phyloP scores from a whole-genome alignment of 2,888 invertebrate genomes.

The Phortica okadai region DNA sequence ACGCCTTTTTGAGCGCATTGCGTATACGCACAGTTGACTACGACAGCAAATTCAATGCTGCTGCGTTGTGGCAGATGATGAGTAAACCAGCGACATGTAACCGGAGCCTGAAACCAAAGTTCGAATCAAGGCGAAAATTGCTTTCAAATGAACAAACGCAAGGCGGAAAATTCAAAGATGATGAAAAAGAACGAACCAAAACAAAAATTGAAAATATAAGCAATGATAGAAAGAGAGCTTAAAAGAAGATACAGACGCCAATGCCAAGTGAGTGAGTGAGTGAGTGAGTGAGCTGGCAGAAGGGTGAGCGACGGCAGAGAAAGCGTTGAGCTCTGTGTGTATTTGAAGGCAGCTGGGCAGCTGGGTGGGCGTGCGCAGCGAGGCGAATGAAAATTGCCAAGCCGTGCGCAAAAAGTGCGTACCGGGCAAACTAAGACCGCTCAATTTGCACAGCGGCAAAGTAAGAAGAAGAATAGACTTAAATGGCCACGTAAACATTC shows the following conservation, averaged over 20 bases:
- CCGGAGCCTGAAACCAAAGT: not conserved
- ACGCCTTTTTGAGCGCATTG: not conserved
- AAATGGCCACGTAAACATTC: not conserved
- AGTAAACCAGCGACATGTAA: not conserved
- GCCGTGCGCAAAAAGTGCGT: conserved; percentile 19
- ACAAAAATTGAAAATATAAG: not conserved
- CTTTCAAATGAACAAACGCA: conserved; percentile 1
- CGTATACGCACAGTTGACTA: conserved; percentile 3
- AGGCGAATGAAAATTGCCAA: conserved; percentile 19
- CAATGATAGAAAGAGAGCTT: not conserved
- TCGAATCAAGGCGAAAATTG: not conserved
- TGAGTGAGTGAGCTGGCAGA: no score
- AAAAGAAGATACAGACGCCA: no score
- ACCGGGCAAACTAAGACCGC: conserved; percentile 12
- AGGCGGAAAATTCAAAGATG: not conserved
- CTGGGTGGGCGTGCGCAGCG: not conserved
- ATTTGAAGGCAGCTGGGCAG: not conserved
- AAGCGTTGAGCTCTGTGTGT: not conserved
- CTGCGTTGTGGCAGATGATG: not conserved
- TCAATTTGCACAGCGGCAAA: not conserved
- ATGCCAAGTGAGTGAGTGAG: no score
- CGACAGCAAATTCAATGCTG: not conserved
- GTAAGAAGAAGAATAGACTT: not conserved
- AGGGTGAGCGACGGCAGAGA: not conserved
- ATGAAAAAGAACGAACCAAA: not conserved